Percentiles rank a stretch among this genome's conserved stretches.
phyloP scores from a whole-genome alignment of 2,888 invertebrate genomes.

The Branchipolynoe longqiensis region DNA sequence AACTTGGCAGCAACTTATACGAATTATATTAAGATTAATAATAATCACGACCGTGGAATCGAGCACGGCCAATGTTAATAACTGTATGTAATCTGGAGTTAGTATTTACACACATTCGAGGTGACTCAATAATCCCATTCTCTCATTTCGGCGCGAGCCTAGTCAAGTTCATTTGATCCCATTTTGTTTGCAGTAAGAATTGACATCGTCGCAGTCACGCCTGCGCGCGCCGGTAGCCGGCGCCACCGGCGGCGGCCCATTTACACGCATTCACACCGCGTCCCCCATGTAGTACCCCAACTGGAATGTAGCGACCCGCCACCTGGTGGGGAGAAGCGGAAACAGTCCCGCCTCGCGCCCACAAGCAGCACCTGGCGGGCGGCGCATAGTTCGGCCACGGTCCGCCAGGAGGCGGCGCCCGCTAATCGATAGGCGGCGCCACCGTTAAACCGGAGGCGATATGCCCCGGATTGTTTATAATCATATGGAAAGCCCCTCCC shows the following conservation, averaged over 20 bases:
- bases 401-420: neutral
- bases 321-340: neutral
- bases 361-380: neutral
- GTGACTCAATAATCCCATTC: slow-evolving; percentile 8
- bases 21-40: neutral
- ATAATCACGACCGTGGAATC: slow-evolving; percentile 27
- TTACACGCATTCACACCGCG: slow-evolving; percentile 4
- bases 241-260: too few species aligned
- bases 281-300: neutral
- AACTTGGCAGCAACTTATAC: slow-evolving; percentile 37
- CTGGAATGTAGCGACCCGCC: slow-evolving; percentile 29
- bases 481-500: too few species aligned
- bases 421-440: slow-evolving; percentile 27
- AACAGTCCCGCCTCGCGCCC: neutral
- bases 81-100: neutral
- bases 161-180: slow-evolving; percentile 18
- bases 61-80: neutral
- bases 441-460: neutral
- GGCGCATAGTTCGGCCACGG: neutral
- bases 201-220: slow-evolving; percentile 9
- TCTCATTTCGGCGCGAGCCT: neutral
- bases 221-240: neutral
- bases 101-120: slow-evolving; percentile 2
- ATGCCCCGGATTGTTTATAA: too few species aligned
- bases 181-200: slow-evolving; percentile 20